Conservation (phyloP, 2,113 vertebrate genomes). For the Sinocyclocheilus anshuiensis region DNA sequence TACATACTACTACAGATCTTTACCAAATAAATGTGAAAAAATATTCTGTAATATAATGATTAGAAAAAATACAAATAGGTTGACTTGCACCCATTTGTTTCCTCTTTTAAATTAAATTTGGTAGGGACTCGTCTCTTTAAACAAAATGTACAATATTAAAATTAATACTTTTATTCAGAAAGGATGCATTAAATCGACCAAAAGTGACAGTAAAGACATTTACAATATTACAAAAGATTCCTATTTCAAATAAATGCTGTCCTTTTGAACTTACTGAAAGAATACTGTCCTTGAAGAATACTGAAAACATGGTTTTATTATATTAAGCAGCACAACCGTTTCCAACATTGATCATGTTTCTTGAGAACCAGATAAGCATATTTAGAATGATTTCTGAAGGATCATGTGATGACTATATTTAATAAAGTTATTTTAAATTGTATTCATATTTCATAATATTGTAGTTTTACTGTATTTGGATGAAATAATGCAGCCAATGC, state of each 20-base stretch:
- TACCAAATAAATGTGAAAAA: not conserved
- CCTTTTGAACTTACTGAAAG: no score
- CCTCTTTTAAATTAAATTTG: not conserved
- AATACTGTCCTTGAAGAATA: no score
- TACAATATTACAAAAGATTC: no score
- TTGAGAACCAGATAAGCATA: not conserved
- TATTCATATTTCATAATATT: not conserved
- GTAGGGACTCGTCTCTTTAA: no score
- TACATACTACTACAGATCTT: not conserved
- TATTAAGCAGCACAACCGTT: no score
- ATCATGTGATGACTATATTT: not conserved
- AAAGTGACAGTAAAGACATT: not conserved
- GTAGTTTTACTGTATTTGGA: not conserved
- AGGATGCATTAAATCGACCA: not conserved
- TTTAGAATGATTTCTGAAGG: not conserved
- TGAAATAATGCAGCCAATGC: not conserved
- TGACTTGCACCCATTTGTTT: not conserved
- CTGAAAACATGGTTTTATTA: no score
- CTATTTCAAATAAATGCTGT: no score
- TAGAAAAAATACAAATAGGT: not conserved
- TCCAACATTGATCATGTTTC: not conserved
- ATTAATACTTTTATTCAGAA: not conserved
- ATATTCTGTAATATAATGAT: not conserved
- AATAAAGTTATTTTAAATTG: not conserved
- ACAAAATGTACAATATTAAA: not conserved